Conservation (phyloP, 2,888 invertebrate genomes). For the Neoscelio sp. region DNA sequence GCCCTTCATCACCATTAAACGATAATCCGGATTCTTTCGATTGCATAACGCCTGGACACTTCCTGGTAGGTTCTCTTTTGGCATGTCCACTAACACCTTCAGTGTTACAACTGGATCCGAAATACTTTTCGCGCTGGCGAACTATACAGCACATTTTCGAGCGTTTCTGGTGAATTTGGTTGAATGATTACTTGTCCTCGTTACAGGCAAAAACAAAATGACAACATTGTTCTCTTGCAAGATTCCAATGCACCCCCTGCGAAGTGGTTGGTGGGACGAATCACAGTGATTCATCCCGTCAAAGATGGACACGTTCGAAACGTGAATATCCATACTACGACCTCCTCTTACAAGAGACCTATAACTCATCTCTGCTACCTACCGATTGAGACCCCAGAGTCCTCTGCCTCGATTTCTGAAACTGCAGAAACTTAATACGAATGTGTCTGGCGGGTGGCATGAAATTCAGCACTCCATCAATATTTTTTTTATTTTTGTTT, state of each 20-base stretch:
- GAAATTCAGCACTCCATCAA: no score
- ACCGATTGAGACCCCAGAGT: no score
- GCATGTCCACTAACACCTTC: conserved; percentile 63
- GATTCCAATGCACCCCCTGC: conserved; percentile 2
- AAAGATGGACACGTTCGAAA: background rate
- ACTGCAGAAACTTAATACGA: no score
- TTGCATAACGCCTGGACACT: conserved; percentile 68
- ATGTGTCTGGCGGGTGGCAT: no score
- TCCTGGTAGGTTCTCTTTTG: conserved; percentile 64
- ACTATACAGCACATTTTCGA: conserved; percentile 55
- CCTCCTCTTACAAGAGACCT: conserved; percentile 6
- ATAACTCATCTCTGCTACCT: background rate
- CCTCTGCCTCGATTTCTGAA: no score
- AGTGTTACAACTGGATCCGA: conserved; percentile 37
- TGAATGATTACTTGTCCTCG: conserved; percentile 65
- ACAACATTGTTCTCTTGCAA: conserved; percentile 3
- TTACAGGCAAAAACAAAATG: conserved; percentile 69
- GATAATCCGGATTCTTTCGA: conserved; percentile 51
- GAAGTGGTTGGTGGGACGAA: conserved; percentile 11
- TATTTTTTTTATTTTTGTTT: no score
- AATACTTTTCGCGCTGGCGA: conserved; percentile 67
- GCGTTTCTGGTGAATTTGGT: conserved; percentile 69
- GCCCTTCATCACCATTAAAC: conserved; percentile 35
- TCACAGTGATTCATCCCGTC: background rate
- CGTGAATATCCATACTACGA: background rate